These are phyloP conservation scores for Branchinecta lynchi DNA, from an alignment of 1,140 invertebrate species.

Conservation along the genomic window DNA sequence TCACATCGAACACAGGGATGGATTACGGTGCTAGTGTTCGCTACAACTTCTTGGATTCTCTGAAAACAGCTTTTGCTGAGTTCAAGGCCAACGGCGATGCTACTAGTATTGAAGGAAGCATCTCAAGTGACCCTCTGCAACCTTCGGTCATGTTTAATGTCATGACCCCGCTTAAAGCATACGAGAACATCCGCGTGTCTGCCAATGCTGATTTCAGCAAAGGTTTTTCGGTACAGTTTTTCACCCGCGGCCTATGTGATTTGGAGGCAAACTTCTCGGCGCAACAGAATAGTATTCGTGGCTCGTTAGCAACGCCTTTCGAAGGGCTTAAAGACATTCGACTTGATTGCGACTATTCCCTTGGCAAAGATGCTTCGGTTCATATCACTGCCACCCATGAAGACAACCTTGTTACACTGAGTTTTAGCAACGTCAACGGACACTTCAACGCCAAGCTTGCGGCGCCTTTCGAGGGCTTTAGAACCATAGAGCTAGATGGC, in stretches of 20 bases:
- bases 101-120: conserved; percentile 13
- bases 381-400: not conserved
- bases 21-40: not conserved
- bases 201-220: conserved; percentile 7
- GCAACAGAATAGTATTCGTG: not conserved
- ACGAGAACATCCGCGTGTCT: conserved; percentile 22
- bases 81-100: not conserved
- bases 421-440: not conserved
- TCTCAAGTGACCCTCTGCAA: not conserved
- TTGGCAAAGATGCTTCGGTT: not conserved
- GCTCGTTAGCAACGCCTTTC: conserved; percentile 17
- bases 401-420: not conserved
- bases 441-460: not conserved
- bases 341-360: not conserved
- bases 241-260: not conserved
- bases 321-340: conserved; percentile 17
- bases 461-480: not conserved
- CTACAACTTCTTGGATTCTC: not conserved
- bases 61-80: not conserved
- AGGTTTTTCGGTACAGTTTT: not conserved
- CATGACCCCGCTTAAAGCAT: conserved; percentile 25
- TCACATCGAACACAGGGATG: not conserved
- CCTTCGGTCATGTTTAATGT: conserved; percentile 18
- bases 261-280: not conserved
- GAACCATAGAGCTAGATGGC: not conserved